A percentile compares a stretch with the other conserved stretches of the same genome.
Evolutionary conservation across 2,888 invertebrate species (phyloP).

Genomic region (Sminthurides aquaticus): DNA sequence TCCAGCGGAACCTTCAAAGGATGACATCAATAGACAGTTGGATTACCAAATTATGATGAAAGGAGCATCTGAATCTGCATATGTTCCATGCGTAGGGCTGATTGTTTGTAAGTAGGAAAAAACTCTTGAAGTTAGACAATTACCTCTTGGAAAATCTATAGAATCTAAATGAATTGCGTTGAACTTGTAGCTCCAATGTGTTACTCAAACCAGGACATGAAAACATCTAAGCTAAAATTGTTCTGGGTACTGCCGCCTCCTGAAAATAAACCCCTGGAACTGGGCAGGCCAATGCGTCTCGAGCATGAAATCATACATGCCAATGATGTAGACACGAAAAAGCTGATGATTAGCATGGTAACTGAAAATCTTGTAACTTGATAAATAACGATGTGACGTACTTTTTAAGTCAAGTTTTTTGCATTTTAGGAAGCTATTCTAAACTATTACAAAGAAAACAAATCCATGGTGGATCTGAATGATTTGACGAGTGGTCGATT

Average conservation of each 20-base stretch:
- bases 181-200: constrained; percentile 58
- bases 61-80: constrained; percentile 81
- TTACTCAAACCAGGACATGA: constrained; percentile 58
- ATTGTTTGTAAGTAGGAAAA: constrained; percentile 77
- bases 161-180: background rate
- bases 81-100: constrained; percentile 84
- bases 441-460: constrained; percentile 41
- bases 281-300: constrained; percentile 84
- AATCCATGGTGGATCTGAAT: constrained; percentile 40
- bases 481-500: constrained; percentile 38
- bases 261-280: constrained; percentile 83
- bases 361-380: background rate
- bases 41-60: constrained; percentile 93
- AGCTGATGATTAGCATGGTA: constrained; percentile 38
- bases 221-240: constrained; percentile 71
- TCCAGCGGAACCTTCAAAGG: constrained; percentile 49
- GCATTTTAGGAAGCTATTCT: constrained; percentile 33
- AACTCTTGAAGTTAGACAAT: background rate
- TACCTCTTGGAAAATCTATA: background rate
- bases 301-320: constrained; percentile 54
- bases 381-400: background rate
- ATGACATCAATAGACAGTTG: constrained; percentile 82
- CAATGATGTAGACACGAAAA: constrained; percentile 36
- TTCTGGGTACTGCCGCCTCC: constrained; percentile 96
- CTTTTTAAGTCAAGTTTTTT: background rate